phyloP scores from a whole-genome alignment of 2,888 invertebrate species.

The Volucella zonaria region DNA sequence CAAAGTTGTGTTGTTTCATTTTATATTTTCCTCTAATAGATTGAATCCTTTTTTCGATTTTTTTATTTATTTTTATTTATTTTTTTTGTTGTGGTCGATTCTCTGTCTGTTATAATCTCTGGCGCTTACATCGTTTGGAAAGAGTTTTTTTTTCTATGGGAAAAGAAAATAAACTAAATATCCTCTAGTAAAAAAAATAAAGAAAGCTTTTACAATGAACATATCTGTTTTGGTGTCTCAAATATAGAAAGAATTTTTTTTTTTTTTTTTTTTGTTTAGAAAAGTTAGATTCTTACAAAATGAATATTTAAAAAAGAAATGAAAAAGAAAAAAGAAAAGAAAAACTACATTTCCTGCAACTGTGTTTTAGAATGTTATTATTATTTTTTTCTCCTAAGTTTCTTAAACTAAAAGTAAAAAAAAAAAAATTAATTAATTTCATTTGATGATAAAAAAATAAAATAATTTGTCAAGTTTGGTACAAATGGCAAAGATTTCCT shows the following conservation, averaged over 20 bases:
- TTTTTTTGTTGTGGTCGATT: constrained; percentile 76
- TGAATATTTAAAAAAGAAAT: constrained; percentile 37
- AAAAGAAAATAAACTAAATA: constrained; percentile 46
- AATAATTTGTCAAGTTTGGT: constrained; percentile 76
- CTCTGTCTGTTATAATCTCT: constrained; percentile 75
- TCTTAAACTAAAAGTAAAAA: constrained; percentile 24
- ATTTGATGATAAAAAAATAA: constrained; percentile 31
- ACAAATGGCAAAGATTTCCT: constrained; percentile 76
- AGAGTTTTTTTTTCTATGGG: constrained; percentile 44
- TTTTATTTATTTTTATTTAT: constrained; percentile 79
- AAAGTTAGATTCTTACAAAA: constrained; percentile 35
- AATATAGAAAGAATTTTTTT: constrained; percentile 49
- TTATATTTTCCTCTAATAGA: constrained; percentile 76
- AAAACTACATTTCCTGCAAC: constrained; percentile 72
- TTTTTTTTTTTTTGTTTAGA: constrained; percentile 3
- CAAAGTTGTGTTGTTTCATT: constrained; percentile 80
- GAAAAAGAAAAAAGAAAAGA: constrained; percentile 47
- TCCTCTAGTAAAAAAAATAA: constrained; percentile 58
- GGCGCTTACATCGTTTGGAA: constrained; percentile 77
- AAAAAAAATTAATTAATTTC: constrained; percentile 4
- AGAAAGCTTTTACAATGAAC: constrained; percentile 38
- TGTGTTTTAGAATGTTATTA: constrained; percentile 66
- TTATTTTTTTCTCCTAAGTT: constrained; percentile 27
- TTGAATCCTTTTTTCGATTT: constrained; percentile 64
- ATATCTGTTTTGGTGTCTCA: constrained; percentile 83